Base-by-base conservation (phyloP, 2,797 vertebrate species). In the Squalus acanthias region DNA sequence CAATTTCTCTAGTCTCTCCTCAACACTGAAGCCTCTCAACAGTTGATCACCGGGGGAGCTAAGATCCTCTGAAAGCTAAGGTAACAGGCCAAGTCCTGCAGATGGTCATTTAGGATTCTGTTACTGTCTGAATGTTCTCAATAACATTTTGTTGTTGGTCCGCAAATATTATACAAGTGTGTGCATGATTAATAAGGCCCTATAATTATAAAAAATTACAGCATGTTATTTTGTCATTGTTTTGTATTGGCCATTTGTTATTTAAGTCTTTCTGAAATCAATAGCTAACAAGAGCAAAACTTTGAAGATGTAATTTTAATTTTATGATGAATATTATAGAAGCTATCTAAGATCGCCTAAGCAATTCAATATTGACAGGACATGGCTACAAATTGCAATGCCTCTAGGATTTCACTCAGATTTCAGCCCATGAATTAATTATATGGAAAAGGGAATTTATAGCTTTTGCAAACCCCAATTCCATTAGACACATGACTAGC, bases 191-290 rank as follows among this genome's bases (percentile, higher is more conserved):
- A 50, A 85, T 74, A 89, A 89, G 13, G 12, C 0, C 87, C 53
- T 74, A 88, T 1, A 29, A 88, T 3, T 60, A 26, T 13, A 89
- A 13, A 89, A 89, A 24, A 60, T 85, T 72, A 82, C 13, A 50
- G n/a, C 39, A 22, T 85, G 29, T 29, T 89, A 33, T 57, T 89
- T 89, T 89, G 24, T 9, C 29, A 63, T 17, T 63, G 29, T 91
- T 91, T 65, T 63, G 29, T 15, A 33, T 63, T 33, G 88, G 57
- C 63, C 29, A 91, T 5, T 91, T 88, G 50, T 57, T 12, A 24
- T 53, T 88, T 63, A 91, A 91, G 1, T n/a, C 3, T 17, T 97
- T 97, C 97, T 97, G 96, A 97, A 97, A 96, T 96, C 9, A 96
- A 97, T 97, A 69, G 39, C 15, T 46, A 26, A 74, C 10, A 39